A percentile compares a stretch with the other conserved stretches of the same genome.
phyloP scores from a whole-genome alignment of 1,140 invertebrate genomes.

The Wasmannia auropunctata region DNA sequence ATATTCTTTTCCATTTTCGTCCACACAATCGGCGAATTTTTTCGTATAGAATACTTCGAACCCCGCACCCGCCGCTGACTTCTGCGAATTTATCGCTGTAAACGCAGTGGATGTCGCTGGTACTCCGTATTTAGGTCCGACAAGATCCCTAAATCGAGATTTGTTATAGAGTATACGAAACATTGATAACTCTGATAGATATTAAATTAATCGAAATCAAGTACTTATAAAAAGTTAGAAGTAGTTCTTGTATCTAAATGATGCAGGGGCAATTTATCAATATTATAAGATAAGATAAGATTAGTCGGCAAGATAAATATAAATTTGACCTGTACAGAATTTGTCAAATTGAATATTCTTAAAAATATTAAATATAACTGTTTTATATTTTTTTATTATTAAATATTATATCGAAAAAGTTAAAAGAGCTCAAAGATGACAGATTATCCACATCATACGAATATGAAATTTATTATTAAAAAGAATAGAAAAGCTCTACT shows the following conservation, averaged over 20 bases:
- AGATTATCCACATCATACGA: no score
- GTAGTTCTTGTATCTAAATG: neutral
- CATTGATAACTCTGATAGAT: neutral
- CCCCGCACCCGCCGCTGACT: slow-evolving; percentile 58
- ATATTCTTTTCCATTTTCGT: slow-evolving; percentile 59
- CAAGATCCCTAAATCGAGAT: slow-evolving; percentile 42
- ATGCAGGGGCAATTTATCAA: neutral
- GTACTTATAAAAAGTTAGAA: neutral
- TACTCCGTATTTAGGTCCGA: slow-evolving; percentile 66
- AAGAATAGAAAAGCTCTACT: no score
- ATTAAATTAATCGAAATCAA: neutral
- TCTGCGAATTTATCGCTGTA: slow-evolving; percentile 68
- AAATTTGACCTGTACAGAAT: no score
- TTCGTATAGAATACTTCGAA: slow-evolving; percentile 44
- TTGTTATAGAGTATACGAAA: neutral
- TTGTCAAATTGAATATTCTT: no score
- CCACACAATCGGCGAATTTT: slow-evolving; percentile 56
- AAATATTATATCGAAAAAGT: no score
- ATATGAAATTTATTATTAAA: no score
- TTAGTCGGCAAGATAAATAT: neutral
- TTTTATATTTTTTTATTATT: no score
- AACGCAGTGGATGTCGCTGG: slow-evolving; percentile 66
- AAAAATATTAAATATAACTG: no score
- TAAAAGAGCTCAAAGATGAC: no score
- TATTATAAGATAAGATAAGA: no score